Conservation (phyloP, 2,888 invertebrate genomes). For the Yponomeuta cagnagella region DNA sequence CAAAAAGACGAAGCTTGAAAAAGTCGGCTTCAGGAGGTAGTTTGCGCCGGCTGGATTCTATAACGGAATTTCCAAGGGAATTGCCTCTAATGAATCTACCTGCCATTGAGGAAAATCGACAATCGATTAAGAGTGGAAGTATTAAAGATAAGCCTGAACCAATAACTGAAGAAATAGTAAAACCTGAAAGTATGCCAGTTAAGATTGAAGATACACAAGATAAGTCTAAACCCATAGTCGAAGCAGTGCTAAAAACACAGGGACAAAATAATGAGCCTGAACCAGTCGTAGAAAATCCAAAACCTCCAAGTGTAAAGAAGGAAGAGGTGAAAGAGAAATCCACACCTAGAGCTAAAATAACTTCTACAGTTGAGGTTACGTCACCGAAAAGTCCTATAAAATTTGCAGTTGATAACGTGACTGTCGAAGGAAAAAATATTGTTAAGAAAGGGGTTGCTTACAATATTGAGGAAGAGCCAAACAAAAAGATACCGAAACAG, state of each 20-base stretch:
- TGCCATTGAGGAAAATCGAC: constrained; percentile 63
- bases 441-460: constrained; percentile 56
- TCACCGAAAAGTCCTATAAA: constrained; percentile 65
- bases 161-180: neutral
- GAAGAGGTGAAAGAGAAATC: constrained; percentile 21
- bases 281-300: neutral
- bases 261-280: constrained; percentile 23
- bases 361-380: constrained; percentile 70
- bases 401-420: constrained; percentile 73
- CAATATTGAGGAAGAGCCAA: constrained; percentile 37
- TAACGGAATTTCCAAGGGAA: constrained; percentile 61
- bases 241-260: neutral
- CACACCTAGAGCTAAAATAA: constrained; percentile 54
- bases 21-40: constrained; percentile 63
- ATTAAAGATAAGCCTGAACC: constrained; percentile 15
- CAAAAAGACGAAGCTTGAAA: constrained; percentile 56
- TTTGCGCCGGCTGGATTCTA: constrained; percentile 61
- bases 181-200: neutral
- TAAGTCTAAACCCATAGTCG: constrained; percentile 21
- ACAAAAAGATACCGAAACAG: constrained; percentile 12
- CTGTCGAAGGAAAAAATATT: constrained; percentile 73
- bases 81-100: constrained; percentile 40
- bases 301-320: neutral
- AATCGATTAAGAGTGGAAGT: constrained; percentile 35
- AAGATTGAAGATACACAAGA: constrained; percentile 15